Percentiles rank a stretch among this genome's conserved stretches.
Conservation (phyloP, 2,888 invertebrate species). For the Iselma pallidipennis region DNA sequence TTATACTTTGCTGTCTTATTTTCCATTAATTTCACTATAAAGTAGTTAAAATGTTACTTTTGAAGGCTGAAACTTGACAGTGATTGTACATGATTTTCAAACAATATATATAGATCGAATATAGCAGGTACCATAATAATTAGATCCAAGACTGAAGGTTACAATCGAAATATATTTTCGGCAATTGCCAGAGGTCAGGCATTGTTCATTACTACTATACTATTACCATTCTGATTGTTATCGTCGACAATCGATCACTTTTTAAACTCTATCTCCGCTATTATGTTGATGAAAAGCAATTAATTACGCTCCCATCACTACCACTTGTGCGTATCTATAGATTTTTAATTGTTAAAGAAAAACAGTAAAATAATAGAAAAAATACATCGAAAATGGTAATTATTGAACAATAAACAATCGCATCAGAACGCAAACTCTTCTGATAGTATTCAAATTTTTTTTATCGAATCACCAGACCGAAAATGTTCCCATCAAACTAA, state of each 20-base stretch:
- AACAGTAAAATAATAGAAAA: neutral
- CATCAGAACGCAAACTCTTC: neutral
- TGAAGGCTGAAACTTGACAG: neutral
- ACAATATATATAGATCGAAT: neutral
- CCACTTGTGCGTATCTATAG: too few relatives aligned
- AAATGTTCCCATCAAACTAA: conserved; percentile 9
- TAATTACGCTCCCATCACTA: neutral
- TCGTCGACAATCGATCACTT: neutral
- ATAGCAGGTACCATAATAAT: too few relatives aligned
- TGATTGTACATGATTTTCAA: neutral
- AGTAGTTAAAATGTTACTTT: too few relatives aligned
- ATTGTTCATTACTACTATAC: neutral
- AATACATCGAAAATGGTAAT: neutral
- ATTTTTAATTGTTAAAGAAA: too few relatives aligned
- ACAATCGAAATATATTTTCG: neutral
- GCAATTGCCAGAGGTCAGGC: neutral
- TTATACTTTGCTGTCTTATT: neutral
- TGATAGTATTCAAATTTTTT: conserved; percentile 9
- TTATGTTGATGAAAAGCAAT: neutral
- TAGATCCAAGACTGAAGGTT: too few relatives aligned
- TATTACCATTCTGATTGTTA: neutral
- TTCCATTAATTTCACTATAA: neutral
- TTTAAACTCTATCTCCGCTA: neutral
- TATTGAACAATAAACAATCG: neutral
- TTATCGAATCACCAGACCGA: conserved; percentile 11